Evolutionary conservation across 2,113 vertebrate species (phyloP).

Genomic region (Archocentrus centrarchus): DNA sequence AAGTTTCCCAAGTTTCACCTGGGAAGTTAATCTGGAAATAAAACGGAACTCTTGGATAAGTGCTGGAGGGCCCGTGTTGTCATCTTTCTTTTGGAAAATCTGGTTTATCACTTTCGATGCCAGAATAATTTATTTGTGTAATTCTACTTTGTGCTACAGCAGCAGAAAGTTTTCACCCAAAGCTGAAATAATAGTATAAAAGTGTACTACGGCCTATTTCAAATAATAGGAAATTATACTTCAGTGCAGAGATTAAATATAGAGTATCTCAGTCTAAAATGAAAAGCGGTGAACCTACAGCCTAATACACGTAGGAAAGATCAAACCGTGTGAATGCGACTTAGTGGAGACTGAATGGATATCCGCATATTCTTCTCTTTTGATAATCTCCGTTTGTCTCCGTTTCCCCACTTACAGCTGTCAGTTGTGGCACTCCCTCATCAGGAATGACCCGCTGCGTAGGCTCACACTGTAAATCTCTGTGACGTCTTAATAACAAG

Average conservation of each 20-base stretch:
- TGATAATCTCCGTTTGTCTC: constrained; percentile 6
- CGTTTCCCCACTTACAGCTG: constrained; percentile 39
- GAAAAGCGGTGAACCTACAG: not conserved
- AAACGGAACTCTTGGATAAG: not conserved
- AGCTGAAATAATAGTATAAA: not conserved
- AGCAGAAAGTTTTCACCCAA: not conserved
- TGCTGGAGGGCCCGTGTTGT: not conserved
- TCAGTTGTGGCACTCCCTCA: constrained; percentile 72
- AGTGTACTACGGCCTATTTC: not conserved
- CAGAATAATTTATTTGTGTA: not conserved
- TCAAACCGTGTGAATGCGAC: not conserved
- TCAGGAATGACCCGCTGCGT: constrained; percentile 67
- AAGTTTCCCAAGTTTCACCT: not conserved
- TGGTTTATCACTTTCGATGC: not conserved
- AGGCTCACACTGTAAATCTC: constrained; percentile 72
- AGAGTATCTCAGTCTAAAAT: not conserved
- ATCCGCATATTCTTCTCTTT: not conserved
- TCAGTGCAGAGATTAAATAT: not conserved
- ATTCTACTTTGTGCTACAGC: not conserved
- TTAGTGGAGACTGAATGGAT: not conserved
- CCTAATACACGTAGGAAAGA: not conserved
- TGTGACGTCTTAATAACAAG: constrained; percentile 77
- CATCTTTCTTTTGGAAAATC: not conserved
- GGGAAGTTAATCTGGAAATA: not conserved
- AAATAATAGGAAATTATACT: not conserved